Percentiles rank a stretch among this genome's conserved stretches.
Evolutionary conservation across 2,113 vertebrate genomes (phyloP).

Genomic region (Aegotheles bennettii): DNA sequence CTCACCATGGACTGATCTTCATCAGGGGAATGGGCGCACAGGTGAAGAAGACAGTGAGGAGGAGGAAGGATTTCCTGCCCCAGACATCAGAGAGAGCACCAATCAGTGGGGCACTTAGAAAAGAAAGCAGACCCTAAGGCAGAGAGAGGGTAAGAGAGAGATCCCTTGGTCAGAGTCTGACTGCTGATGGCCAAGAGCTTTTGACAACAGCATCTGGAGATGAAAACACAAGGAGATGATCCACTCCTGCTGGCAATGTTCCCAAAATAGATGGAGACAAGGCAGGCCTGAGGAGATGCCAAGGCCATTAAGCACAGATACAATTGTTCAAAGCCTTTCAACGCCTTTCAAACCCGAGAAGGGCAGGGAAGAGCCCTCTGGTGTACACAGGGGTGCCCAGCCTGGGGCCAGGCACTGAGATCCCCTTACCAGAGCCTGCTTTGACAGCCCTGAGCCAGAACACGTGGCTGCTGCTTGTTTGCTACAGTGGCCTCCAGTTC

Average conservation of each 20-base stretch:
- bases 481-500: neutral
- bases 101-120: conserved; percentile 93
- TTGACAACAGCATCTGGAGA: neutral
- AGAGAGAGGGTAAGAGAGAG: neutral
- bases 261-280: neutral
- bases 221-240: neutral
- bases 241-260: neutral
- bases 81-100: conserved; percentile 95
- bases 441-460: too few relatives aligned
- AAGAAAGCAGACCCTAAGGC: conserved; percentile 88
- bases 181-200: neutral
- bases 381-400: too few relatives aligned
- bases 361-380: neutral
- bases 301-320: neutral
- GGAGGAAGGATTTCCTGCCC: conserved; percentile 96
- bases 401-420: neutral
- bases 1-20: conserved; percentile 96
- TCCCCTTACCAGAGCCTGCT: neutral
- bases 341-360: rapidly evolving
- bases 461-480: neutral
- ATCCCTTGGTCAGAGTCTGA: neutral
- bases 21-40: conserved; percentile 95
- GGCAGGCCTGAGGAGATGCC: neutral
- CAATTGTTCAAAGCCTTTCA: neutral
- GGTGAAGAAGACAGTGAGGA: conserved; percentile 95